These are phyloP conservation scores for Lampropteryx suffumata DNA, from an alignment of 2,888 invertebrate genomes.

Conservation along the genomic window DNA sequence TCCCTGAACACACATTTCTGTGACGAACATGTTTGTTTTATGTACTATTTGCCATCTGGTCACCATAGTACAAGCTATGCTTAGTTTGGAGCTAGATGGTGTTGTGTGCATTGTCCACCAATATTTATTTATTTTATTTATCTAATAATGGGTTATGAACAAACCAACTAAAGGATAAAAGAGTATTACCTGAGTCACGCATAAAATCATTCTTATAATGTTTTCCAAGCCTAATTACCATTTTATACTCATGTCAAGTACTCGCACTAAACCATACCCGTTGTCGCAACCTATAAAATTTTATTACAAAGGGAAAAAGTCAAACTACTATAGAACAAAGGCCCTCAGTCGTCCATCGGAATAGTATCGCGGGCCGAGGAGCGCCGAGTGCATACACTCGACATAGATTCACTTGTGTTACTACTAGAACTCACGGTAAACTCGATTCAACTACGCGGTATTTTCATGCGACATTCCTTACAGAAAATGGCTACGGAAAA, in stretches of 20 bases:
- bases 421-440: constrained; percentile 20
- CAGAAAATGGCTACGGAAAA: too few species aligned
- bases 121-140: too few species aligned
- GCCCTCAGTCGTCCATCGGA: constrained; percentile 49
- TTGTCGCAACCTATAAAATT: constrained; percentile 27
- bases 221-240: constrained; percentile 1
- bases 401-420: constrained; percentile 49
- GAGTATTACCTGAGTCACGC: too few species aligned
- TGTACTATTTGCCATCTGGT: too few species aligned
- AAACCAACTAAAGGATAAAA: background rate
- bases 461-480: too few species aligned
- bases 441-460: constrained; percentile 2
- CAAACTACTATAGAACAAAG: constrained; percentile 43
- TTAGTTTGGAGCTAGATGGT: too few species aligned
- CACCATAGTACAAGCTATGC: too few species aligned
- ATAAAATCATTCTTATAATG: background rate
- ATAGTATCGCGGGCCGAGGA: constrained; percentile 48
- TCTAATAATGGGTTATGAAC: constrained; percentile 4
- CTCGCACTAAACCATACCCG: background rate
- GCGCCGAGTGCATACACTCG: constrained; percentile 49
- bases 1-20: too few species aligned
- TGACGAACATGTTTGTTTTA: too few species aligned
- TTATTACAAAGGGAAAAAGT: constrained; percentile 30
- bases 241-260: constrained; percentile 9
- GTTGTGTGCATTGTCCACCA: too few species aligned